A percentile compares a stretch with the other conserved stretches of the same genome.
Evolutionary conservation across 2,113 vertebrate species (phyloP).

Genomic region (Pseudopipra pipra): DNA sequence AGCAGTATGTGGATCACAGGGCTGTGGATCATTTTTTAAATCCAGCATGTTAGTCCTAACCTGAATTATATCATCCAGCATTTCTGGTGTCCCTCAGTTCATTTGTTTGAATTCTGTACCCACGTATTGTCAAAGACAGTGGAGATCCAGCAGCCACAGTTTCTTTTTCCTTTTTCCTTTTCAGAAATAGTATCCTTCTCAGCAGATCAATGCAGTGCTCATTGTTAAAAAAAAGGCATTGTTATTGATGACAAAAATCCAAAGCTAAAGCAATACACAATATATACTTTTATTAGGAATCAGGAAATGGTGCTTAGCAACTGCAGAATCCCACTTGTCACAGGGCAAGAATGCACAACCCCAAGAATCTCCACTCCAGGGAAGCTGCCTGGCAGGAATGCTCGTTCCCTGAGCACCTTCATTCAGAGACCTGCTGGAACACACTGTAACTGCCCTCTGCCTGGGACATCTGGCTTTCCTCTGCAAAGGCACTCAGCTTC

Average conservation of each 20-base stretch:
- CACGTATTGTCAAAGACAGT: not conserved
- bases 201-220: not conserved
- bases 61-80: not conserved
- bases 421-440: not conserved
- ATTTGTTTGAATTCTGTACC: not conserved
- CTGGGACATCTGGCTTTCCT: not conserved
- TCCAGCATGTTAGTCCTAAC: not conserved
- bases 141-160: not conserved
- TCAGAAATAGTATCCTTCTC: not conserved
- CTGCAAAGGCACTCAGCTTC: not conserved
- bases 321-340: not conserved
- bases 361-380: not conserved
- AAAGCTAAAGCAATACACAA: not conserved
- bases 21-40: not conserved
- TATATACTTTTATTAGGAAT: not conserved
- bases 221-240: not conserved
- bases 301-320: not conserved
- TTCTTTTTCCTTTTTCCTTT: not conserved
- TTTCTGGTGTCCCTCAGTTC: not conserved
- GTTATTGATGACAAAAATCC: not conserved
- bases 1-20: not conserved
- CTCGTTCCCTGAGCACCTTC: not conserved
- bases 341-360: rapidly evolving
- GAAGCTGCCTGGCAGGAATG: not conserved
- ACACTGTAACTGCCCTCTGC: rapidly evolving